Conservation (phyloP, 1,140 invertebrate species). For the Nebria ingens region DNA sequence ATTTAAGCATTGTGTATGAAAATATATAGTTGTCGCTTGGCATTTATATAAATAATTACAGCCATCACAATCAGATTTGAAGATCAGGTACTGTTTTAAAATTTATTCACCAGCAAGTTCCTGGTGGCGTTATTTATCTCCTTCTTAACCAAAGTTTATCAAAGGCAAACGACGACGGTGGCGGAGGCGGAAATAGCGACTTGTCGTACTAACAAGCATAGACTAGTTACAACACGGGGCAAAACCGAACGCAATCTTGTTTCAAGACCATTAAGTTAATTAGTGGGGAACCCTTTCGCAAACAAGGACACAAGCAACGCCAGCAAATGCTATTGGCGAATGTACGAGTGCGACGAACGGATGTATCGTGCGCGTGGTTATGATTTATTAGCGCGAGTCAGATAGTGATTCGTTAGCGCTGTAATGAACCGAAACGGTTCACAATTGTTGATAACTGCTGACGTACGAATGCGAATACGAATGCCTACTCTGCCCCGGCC, state of each 20-base stretch:
- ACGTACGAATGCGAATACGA: constrained; percentile 4
- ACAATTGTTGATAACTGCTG: constrained; percentile 9
- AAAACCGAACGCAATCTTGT: constrained; percentile 34
- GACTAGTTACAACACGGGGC: constrained; percentile 8
- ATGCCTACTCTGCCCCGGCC: too few species aligned
- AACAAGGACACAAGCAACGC: not conserved
- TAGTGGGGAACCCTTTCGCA: constrained; percentile 30
- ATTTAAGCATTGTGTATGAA: too few species aligned
- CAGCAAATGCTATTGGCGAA: not conserved
- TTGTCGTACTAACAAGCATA: constrained; percentile 12
- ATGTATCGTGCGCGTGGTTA: not conserved
- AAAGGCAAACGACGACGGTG: not conserved
- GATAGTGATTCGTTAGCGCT: constrained; percentile 8
- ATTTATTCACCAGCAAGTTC: not conserved
- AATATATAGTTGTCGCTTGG: too few species aligned
- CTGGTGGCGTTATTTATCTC: not conserved
- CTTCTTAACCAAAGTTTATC: constrained; percentile 4
- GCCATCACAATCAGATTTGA: too few species aligned
- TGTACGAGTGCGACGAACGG: not conserved
- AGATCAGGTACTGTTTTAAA: too few species aligned
- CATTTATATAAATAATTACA: too few species aligned
- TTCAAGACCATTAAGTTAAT: constrained; percentile 37
- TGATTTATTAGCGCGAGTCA: constrained; percentile 6
- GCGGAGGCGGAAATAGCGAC: not conserved
- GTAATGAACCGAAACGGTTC: constrained; percentile 9